phyloP scores from a whole-genome alignment of 2,797 vertebrate species.

The Triplophysa yarkandensis region DNA sequence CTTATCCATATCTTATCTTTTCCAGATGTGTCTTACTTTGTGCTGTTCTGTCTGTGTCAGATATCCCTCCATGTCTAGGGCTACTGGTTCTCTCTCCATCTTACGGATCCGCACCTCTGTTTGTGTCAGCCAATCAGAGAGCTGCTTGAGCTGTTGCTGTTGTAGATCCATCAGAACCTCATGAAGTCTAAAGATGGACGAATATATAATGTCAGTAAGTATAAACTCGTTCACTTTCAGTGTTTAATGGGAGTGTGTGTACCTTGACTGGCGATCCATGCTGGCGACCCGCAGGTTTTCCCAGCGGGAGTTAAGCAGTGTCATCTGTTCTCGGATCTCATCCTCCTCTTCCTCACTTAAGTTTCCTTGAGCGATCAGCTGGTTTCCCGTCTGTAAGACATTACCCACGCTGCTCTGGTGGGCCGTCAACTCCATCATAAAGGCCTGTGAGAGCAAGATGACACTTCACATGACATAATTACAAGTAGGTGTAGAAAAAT shows the following conservation, averaged over 20 bases:
- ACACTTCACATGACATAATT: neutral
- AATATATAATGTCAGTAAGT: neutral
- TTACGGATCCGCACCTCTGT: constrained; percentile 91
- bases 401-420: constrained; percentile 98
- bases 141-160: constrained; percentile 92
- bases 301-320: constrained; percentile 93
- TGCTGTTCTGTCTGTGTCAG: constrained; percentile 88
- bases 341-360: constrained; percentile 92
- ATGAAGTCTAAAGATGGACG: constrained; percentile 79
- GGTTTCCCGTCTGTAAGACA: constrained; percentile 94
- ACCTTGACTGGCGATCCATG: constrained; percentile 97
- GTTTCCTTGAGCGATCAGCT: constrained; percentile 90
- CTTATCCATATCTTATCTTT: neutral
- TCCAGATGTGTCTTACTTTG: constrained; percentile 76
- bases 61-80: constrained; percentile 79
- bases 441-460: constrained; percentile 24
- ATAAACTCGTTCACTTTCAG: neutral
- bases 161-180: constrained; percentile 96
- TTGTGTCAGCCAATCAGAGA: constrained; percentile 89
- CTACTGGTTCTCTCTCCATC: constrained; percentile 80
- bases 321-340: constrained; percentile 97
- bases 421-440: constrained; percentile 97
- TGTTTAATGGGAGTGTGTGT: neutral
- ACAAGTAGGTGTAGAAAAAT: too few species aligned
- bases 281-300: constrained; percentile 90